phyloP scores from a whole-genome alignment of 2,113 vertebrate genomes.

The Sinocyclocheilus rhinocerous region DNA sequence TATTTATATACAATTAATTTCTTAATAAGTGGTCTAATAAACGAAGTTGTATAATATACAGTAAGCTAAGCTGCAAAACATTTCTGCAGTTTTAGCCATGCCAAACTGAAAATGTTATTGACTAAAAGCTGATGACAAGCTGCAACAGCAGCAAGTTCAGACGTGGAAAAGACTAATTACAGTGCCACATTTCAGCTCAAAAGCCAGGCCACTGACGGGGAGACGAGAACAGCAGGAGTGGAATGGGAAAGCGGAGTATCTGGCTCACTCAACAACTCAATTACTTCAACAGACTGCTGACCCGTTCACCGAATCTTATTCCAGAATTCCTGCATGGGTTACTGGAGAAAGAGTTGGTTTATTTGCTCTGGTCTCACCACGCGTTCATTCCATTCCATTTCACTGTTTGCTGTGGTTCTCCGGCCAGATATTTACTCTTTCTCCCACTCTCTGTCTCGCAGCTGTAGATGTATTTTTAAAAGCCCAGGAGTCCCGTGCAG shows the following conservation, averaged over 20 bases:
- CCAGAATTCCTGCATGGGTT: constrained; percentile 24
- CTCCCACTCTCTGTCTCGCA: constrained; percentile 49
- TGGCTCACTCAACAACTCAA: constrained; percentile 31
- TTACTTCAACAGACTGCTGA: constrained; percentile 25
- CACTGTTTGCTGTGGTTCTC: constrained; percentile 71
- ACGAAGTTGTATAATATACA: not conserved
- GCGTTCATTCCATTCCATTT: constrained; percentile 69
- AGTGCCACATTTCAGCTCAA: not conserved
- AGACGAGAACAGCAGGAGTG: not conserved
- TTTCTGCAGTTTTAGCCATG: not conserved
- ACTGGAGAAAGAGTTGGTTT: constrained; percentile 19
- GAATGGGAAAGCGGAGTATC: not conserved
- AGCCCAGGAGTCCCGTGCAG: constrained; percentile 70
- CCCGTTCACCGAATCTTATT: constrained; percentile 36
- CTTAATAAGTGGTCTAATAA: not conserved
- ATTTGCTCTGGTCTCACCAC: not conserved
- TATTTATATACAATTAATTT: not conserved
- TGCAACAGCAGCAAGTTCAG: not conserved
- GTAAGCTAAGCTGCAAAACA: not conserved
- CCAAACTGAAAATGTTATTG: not conserved
- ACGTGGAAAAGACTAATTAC: not conserved
- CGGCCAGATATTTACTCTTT: constrained; percentile 73
- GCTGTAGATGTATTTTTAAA: constrained; percentile 78
- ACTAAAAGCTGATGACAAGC: not conserved
- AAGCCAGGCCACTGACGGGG: not conserved